phyloP scores from a whole-genome alignment of 2,888 invertebrate genomes.

The Steinernema scapterisci region DNA sequence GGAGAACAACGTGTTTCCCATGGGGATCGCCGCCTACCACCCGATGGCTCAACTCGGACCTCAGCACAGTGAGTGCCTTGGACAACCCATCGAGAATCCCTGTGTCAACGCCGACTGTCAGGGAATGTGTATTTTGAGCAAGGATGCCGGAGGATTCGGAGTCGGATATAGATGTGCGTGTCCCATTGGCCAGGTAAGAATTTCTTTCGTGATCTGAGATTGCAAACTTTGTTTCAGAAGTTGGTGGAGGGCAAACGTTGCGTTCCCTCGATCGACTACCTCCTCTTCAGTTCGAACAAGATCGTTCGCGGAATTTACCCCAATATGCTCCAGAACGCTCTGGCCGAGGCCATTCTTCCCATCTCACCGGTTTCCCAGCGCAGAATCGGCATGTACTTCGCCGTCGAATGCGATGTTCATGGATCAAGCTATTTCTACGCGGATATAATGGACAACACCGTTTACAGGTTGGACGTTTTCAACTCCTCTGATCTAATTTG shows the following conservation, averaged over 20 bases:
- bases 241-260: slow-evolving; percentile 65
- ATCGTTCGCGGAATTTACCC: slow-evolving; percentile 88
- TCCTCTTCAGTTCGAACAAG: slow-evolving; percentile 71
- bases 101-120: slow-evolving; percentile 69
- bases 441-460: slow-evolving; percentile 78
- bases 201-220: not conserved
- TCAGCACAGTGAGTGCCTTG: slow-evolving; percentile 57
- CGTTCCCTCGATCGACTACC: slow-evolving; percentile 62
- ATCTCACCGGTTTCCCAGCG: slow-evolving; percentile 83
- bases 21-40: slow-evolving; percentile 67
- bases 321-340: slow-evolving; percentile 78
- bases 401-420: slow-evolving; percentile 73
- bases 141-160: slow-evolving; percentile 74
- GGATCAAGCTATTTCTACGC: slow-evolving; percentile 91
- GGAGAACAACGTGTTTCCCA: slow-evolving; percentile 66
- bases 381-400: slow-evolving; percentile 93
- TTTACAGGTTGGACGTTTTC: slow-evolving; percentile 61
- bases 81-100: slow-evolving; percentile 63
- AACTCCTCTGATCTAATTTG: not conserved
- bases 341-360: slow-evolving; percentile 92
- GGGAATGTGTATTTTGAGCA: slow-evolving; percentile 88
- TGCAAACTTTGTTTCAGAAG: slow-evolving; percentile 47
- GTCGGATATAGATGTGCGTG: slow-evolving; percentile 78
- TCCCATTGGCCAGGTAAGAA: slow-evolving; percentile 77
- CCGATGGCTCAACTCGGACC: slow-evolving; percentile 63